Base-by-base conservation (phyloP, 35 echinoderm and acorn worm genomes). In the Eucidaris tribuloides region DNA sequence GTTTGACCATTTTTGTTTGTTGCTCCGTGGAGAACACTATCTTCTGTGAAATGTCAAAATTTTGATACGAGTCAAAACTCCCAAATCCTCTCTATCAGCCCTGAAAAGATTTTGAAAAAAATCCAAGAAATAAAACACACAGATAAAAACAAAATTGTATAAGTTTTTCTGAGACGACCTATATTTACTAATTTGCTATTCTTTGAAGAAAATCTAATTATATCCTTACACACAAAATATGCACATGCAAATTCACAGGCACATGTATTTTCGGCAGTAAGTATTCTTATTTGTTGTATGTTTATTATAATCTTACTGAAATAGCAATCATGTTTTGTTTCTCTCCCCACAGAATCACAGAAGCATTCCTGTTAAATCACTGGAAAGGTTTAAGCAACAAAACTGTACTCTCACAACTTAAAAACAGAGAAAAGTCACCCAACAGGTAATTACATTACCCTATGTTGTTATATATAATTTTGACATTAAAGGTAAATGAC, bases 301-400 rank as follows among this genome's bases (percentile, higher is more conserved):
- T 28, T 62, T 80, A 6, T 5, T 32, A 61, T 79, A 2, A 79
- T 25, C 11, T 19, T 19, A 4, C 2, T 28, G 5, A 50, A 17
- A n/a, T n/a, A 25, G 19, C 49, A 7, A 9, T 23, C 27, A 31
- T 82, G 29, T 31, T 57, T 62, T 62, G 32, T 71, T 17, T 76
- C 45, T 77, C 44, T n/a, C 19, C 61, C 5, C 85, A 35, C 80
- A 97, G 94, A 80, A 92, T 97, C 65, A 62, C 89, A 41, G 89
- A 97, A 72, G 63, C 46, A 29, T 89, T 97, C 79, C 71, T 97
- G 3, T 58, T 86, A 15, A 64, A 70, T 43, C 94, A 97, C 42
- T 97, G 94, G 94, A 97, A 97, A 55, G 37, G 50, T 32, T 43
- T 89, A 6, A 97, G 82, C 70, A 97, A 97, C 77, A 82, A 85